Evolutionary conservation across 2,113 vertebrate genomes (phyloP), one percentile per base, ranked within the genome.

Genomic region (Psophia crepitans): DNA sequence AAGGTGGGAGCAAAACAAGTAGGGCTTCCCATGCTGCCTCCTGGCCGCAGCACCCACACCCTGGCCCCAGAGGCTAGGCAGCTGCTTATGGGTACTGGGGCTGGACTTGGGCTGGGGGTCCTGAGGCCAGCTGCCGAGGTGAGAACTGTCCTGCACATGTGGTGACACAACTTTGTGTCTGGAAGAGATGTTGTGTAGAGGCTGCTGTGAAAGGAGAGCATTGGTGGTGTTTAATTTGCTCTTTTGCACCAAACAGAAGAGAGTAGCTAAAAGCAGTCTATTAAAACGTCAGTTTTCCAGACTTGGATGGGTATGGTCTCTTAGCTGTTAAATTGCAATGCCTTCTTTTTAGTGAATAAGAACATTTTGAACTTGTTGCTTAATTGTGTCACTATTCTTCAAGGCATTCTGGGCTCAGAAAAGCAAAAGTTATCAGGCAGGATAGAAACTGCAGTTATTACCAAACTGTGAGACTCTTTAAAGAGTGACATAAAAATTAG

Each of bases 121-220:
- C 35, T 61, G 46, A 68, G 56, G 21, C 17, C 33, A 51, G 41
- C 17, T 68, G 30, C 54, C 4, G 12, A 75, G 26, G 33, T 28
- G 12, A 30, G 28, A 76, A 30, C 61, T 51, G 23, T 30, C 24
- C 35, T 56, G 20, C 0, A 1, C 14, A 5, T 0, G 6, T 60
- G 24, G n/a, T 51, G 37, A 51, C 21, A 21, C 28, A 18, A 32
- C 14, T 5, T 5, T 39, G 17, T 32, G 28, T 44, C 32, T 79
- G 11, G 10, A 73, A 49, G 54, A 63, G 61, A 5, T 58, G 35
- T 26, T 53, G 49, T 30, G 37, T 24, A 23, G 39, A 74, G 23
- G 56, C 43, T 89, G 39, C 49, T 60, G n/a, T 3, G 5, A 27
- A 53, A 60, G 17, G 23, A 81, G 24, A 63, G 9, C 17, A 6